Evolutionary conservation across 2,888 invertebrate species (phyloP), one percentile per base, ranked within the genome.

Genomic region (Mesoligia furuncula): DNA sequence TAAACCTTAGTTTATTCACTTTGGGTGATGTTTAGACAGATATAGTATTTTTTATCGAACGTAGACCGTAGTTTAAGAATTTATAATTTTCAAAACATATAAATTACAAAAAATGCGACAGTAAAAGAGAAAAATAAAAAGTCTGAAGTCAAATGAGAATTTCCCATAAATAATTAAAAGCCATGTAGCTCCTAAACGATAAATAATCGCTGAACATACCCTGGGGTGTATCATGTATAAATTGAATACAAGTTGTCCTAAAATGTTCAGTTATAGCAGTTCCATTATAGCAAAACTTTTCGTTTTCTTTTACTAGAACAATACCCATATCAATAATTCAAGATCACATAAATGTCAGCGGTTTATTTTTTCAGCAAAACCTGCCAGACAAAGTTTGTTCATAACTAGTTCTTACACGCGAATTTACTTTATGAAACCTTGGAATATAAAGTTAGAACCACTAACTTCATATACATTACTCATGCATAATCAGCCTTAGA

Each of bases 401-500:
- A 66, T 65, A 73, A 86, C 83, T 86, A 66, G 45, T 67, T 88
- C 17, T 71, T 45, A 77, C 86, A 83, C 86, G 86, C 86, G 31
- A 86, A 36, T 42, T 31, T 65, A 64, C n/a, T 51, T 66, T 39
- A 27, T 11, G 31, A 27, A 42, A 68, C 68, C 71, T 70, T 75
- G 62, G 13, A n/a, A 57, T n/a, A 57, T n/a, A 24, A 24, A 54
- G 24, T 24, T 54, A 9, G 24, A 54, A 24, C 9, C 24, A 51
- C 51, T 51, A 9, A 51, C 7, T 24, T 51, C 24, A 51, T 20
- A 8, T 36, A 36, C 36, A 36, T 36, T 24, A 24, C 20, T 51
- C 51, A 51, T 51, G 51, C 2, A 20, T 51, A 20, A 20, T 20
- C 20, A 51, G 17, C 48, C 17, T 48, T 31, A 31, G 31, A 17